Evolutionary conservation across 2,797 vertebrate species (phyloP), one percentile per base, ranked within the genome.

Genomic region (Channa striata): DNA sequence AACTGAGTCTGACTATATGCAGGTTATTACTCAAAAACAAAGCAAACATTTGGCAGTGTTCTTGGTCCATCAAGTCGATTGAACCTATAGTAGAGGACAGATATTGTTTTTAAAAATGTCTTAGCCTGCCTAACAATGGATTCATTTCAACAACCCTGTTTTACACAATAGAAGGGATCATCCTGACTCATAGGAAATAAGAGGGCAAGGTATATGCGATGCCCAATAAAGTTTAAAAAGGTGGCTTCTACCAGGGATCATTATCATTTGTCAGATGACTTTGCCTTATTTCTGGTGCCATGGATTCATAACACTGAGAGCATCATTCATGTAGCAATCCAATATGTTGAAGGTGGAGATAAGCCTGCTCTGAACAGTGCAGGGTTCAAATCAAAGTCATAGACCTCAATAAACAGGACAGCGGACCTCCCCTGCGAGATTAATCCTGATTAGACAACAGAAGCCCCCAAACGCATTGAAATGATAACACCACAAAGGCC

Each of bases 331-430:
- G 44, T 37, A 54, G 61, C 68, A 72, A 82, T 84, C 72, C 77
- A 85, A 88, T 87, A 89, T 82, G 73, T 56, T 58, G 50, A 66
- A 78, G 74, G 68, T 59, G 52, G 66, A 86, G 90, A 91, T 92
- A 87, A 93, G 82, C 74, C 81, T 76, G 74, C 76, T 71, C n/a
- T 49, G 67, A 66, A 54, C 74, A 77, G 81, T 43, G 59, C 46
- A 50, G 64, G 49, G 77, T 87, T 89, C 77, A 85, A 83, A 77
- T 85, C 83, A 85, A 84, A 87, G 77, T 87, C 86, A 80, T 76
- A 82, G 79, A 80, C 84, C 60, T 64, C 84, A 77, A 74, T 78
- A 75, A 85, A 85, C 49, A 65, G 73, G 74, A 79, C 57, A 59
- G 78, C 71, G 75, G 78, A 84, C 73, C 80, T 87, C 80, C 81